phyloP scores from a whole-genome alignment of 2,888 invertebrate species.

The Amphipyra tragopoginis region DNA sequence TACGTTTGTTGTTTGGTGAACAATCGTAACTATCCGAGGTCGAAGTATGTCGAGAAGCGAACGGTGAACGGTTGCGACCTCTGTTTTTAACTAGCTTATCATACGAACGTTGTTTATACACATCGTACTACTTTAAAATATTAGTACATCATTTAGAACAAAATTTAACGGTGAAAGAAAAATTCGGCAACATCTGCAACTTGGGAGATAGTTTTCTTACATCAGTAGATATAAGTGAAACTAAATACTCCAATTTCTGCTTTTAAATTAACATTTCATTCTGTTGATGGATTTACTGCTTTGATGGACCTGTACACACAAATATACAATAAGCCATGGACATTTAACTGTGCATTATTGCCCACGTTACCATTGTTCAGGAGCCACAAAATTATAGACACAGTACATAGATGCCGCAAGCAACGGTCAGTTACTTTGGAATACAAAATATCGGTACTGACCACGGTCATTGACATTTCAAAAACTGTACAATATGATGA shows the following conservation, averaged over 20 bases:
- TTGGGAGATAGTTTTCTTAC: neutral
- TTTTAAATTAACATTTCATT: neutral
- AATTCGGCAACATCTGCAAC: neutral
- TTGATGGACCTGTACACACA: conserved; percentile 7
- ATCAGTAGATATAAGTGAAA: too few species aligned
- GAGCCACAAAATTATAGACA: conserved; percentile 40
- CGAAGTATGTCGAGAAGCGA: conserved; percentile 34
- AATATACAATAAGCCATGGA: neutral
- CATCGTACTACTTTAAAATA: neutral
- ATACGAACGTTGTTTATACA: conserved; percentile 28
- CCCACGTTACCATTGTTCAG: conserved; percentile 30
- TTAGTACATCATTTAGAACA: neutral
- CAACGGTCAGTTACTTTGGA: conserved; percentile 41
- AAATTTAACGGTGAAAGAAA: neutral
- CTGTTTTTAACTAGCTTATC: conserved; percentile 31
- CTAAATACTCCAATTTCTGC: too few species aligned
- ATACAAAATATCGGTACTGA: conserved; percentile 31
- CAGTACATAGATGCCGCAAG: conserved; percentile 35
- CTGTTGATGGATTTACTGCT: conserved; percentile 7
- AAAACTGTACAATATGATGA: conserved; percentile 28
- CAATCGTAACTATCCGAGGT: conserved; percentile 54
- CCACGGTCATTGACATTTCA: conserved; percentile 50
- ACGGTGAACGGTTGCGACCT: conserved; percentile 54
- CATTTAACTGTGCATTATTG: conserved; percentile 16
- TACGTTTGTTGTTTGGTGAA: conserved; percentile 41